Evolutionary conservation across 2,113 vertebrate genomes (phyloP).

Genomic region (Promerops cafer): DNA sequence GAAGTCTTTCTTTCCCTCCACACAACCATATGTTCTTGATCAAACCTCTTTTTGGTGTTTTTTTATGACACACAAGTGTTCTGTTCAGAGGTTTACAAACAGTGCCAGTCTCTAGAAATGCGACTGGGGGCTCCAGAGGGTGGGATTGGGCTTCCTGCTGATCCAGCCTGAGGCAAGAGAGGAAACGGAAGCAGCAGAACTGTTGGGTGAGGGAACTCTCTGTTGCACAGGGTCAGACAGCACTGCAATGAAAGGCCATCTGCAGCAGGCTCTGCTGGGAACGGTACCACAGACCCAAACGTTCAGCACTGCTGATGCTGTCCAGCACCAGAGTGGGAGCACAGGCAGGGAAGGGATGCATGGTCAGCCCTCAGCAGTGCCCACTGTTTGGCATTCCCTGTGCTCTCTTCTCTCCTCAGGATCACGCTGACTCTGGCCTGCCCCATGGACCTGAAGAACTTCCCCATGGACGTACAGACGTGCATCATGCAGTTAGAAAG

Average conservation of each 20-base stretch:
- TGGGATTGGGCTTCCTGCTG: not conserved
- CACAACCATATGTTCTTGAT: not conserved
- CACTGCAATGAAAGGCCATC: accelerated
- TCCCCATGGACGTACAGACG: constrained; percentile 98
- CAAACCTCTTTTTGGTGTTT: not conserved
- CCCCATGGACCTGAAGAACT: constrained; percentile 99
- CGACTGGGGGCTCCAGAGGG: not conserved
- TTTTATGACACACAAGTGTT: not conserved
- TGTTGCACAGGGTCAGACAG: not conserved
- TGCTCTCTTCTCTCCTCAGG: constrained; percentile 71
- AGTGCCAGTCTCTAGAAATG: not conserved
- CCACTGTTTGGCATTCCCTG: not conserved
- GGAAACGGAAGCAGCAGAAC: not conserved
- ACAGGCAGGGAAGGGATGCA: not conserved
- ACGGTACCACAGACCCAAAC: not conserved
- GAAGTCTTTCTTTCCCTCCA: not conserved
- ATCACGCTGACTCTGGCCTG: constrained; percentile 95
- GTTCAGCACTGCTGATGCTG: not conserved
- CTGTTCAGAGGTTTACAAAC: not conserved
- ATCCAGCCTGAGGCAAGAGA: not conserved
- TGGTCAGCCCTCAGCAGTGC: not conserved
- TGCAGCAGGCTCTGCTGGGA: not conserved
- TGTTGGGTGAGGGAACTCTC: not conserved
- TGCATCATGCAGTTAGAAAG: constrained; percentile 99
- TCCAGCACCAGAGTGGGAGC: not conserved